Base-by-base conservation (phyloP, 2,888 invertebrate genomes). In the Aphidius colemani region DNA sequence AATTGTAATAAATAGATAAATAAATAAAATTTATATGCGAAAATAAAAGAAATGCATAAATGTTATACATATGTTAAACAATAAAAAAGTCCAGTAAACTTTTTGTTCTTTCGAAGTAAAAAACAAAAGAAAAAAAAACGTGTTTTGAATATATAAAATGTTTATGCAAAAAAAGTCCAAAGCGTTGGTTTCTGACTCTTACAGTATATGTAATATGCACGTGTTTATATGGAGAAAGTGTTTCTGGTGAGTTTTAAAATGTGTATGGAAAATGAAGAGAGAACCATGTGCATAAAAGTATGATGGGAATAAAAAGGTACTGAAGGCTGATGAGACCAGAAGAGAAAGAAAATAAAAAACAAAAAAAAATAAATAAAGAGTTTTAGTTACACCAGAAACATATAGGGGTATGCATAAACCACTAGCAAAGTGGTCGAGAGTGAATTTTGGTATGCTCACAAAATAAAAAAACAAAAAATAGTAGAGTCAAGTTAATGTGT, bases 41-140 rank as follows among this genome's bases (percentile, higher is more conserved):
- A 30, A 30, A 30, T 30, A 30, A 30, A 30, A 30, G 4, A 30
- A 30, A 30, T 30, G 30, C n/a, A 44, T 48, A 48, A 49, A 48
- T 48, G 45, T 40, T 59, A 41, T 59, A 59, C 48, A 48, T 59
- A 61, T 48, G 46, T 51, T 45, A 58, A 61, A 53, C 48, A 53
- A 58, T 65, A 61, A 58, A 65, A 61, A 30, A 61, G 59, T 59
- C 53, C 57, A 43, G 61, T 65, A 53, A 59, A 65, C 61, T 61
- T 53, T 61, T 61, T 61, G 65, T 63, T 56, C 65, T 64, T 68
- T 68, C 63, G 59, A 58, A 61, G 67, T 59, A 56, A 69, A 72
- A 70, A 69, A 72, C 44, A 55, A 30, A 30, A 30, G 4, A 30
- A 30, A 30, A 30, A 30, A 30, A 30, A 30, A 30, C 30, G 30